phyloP scores from a whole-genome alignment of 2,113 vertebrate species.

The Erythrolamprus reginae region DNA sequence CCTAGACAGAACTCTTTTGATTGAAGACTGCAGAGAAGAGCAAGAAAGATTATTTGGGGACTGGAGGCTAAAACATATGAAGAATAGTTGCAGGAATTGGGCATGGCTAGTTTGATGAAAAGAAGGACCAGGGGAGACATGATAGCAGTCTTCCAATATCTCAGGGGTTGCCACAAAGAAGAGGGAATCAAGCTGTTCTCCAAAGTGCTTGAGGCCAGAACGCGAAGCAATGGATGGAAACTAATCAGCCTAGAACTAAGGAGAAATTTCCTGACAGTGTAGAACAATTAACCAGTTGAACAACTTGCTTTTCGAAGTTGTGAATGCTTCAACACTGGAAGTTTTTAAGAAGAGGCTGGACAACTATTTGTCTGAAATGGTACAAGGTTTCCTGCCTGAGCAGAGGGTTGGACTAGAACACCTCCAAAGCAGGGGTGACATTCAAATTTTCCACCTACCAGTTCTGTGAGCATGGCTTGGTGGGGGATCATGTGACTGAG shows the following conservation, averaged over 20 bases:
- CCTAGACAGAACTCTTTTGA: background rate
- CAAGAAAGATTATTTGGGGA: background rate
- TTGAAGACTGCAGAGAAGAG: background rate
- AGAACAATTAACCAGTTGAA: background rate
- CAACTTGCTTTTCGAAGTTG: background rate
- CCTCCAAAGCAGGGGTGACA: background rate
- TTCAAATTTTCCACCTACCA: no score
- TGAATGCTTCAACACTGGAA: accelerated
- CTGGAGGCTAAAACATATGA: background rate
- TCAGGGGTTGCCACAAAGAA: background rate
- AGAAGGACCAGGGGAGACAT: background rate
- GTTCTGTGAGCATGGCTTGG: no score
- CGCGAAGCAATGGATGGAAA: background rate
- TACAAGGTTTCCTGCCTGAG: background rate
- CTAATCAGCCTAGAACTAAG: background rate
- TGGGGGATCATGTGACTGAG: no score
- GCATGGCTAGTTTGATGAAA: background rate
- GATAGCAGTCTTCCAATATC: background rate
- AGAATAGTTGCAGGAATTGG: background rate
- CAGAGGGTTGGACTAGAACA: background rate
- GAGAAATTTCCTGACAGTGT: background rate
- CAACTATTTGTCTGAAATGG: background rate
- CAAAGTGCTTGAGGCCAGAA: background rate
- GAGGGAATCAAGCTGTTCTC: background rate
- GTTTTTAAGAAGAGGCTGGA: background rate